Evolutionary conservation across 2,888 invertebrate genomes (phyloP).

Genomic region (Alloscopus bannaensis): DNA sequence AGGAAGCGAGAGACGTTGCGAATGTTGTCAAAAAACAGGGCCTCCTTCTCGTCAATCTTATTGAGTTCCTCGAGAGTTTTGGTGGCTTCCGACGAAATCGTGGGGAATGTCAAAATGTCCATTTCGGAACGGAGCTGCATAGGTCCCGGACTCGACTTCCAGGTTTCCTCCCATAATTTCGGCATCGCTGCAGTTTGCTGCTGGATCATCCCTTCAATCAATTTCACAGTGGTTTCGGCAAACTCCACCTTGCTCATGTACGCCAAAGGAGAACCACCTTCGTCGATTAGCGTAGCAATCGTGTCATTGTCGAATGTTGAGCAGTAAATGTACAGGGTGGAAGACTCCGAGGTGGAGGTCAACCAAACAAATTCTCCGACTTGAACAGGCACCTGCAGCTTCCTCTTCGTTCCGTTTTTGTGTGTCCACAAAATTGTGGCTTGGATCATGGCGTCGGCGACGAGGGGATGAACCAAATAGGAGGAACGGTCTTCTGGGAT

Average conservation of each 20-base stretch:
- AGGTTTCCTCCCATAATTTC: slow-evolving; percentile 41
- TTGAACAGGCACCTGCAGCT: slow-evolving; percentile 40
- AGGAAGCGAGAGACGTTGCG: neutral
- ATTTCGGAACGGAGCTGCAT: neutral
- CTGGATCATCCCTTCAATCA: slow-evolving; percentile 27
- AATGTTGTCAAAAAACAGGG: neutral
- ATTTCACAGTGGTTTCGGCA: slow-evolving; percentile 32
- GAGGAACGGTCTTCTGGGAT: neutral
- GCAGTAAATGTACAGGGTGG: neutral
- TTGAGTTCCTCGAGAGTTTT: neutral
- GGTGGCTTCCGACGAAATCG: too few species aligned
- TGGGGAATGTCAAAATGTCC: neutral
- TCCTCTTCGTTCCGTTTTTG: neutral
- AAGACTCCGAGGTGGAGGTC: neutral
- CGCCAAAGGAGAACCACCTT: neutral
- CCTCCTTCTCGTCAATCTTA: too few species aligned
- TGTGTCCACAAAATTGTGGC: slow-evolving; percentile 15
- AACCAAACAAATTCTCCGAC: slow-evolving; percentile 56
- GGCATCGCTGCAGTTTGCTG: slow-evolving; percentile 35
- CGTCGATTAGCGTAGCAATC: neutral
- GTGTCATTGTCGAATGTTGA: neutral
- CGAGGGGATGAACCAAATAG: slow-evolving; percentile 7
- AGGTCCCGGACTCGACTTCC: slow-evolving; percentile 12
- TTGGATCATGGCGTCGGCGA: slow-evolving; percentile 30
- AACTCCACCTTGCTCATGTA: slow-evolving; percentile 28